phyloP scores from a whole-genome alignment of 2,797 vertebrate species.

The Lutjanus campechanus region DNA sequence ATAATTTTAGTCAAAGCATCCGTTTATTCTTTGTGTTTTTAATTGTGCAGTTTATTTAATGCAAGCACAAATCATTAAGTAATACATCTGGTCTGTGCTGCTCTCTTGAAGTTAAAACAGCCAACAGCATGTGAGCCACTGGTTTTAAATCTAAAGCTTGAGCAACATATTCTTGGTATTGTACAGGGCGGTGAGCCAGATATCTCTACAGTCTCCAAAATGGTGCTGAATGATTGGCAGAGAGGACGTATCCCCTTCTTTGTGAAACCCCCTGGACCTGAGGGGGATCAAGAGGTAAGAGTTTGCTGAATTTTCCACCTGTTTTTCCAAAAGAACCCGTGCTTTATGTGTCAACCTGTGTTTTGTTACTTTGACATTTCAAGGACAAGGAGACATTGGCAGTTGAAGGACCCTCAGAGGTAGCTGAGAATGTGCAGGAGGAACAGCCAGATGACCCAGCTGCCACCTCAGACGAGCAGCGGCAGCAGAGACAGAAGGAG shows the following conservation, averaged over 20 bases:
- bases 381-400: constrained; percentile 61
- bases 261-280: constrained; percentile 92
- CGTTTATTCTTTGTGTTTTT: not conserved
- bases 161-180: constrained; percentile 23
- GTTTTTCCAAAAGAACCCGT: not conserved
- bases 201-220: constrained; percentile 93
- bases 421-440: constrained; percentile 53
- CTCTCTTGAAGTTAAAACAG: not conserved
- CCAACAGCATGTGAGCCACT: not conserved
- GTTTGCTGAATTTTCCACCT: not conserved
- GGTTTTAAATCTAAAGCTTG: constrained; percentile 1
- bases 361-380: constrained; percentile 15
- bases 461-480: constrained; percentile 37
- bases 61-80: not conserved
- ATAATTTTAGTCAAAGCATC: not conserved
- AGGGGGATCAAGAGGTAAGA: constrained; percentile 86
- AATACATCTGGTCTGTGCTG: not conserved
- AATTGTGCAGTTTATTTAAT: constrained; percentile 21
- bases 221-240: constrained; percentile 99
- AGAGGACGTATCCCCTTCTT: constrained; percentile 98
- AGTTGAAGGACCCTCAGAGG: constrained; percentile 43
- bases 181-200: constrained; percentile 97
- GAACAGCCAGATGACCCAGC: constrained; percentile 59
- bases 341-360: not conserved
- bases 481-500: constrained; percentile 72